Evolutionary conservation across 2,113 vertebrate genomes (phyloP), one percentile per base, ranked within the genome.

Genomic region (Hyperopisus bebe): DNA sequence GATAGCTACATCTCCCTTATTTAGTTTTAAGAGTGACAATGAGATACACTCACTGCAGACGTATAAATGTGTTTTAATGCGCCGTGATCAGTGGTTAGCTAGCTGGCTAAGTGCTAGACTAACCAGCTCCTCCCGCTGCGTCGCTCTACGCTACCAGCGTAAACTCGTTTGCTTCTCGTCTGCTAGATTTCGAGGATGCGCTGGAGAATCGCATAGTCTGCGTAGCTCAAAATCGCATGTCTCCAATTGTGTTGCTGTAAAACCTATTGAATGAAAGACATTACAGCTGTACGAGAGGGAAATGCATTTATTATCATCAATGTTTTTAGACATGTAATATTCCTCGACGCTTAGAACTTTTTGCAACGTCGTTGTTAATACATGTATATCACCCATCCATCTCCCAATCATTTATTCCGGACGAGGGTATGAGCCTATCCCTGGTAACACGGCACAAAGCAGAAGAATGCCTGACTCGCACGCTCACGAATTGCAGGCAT

Each of bases 81-180:
- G 84, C 47, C 31, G 50, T 4, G n/a, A 35, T 39, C 50, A 19
- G 31, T 6, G 2, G n/a, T 46, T 46, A 84, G 85, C 48, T 31
- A 55, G 48, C 48, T 87, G 27, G 85, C 85, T 53, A 53, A 53
- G 27, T 55, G 85, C 27, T 87, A 87, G 85, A 87, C 85, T n/a
- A n/a, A 35, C n/a, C 15, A 53, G 48, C 50, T 87, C 85, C 85
- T 87, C 48, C 48, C 84, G 44, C 21, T 42, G 35, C 80, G 39
- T 47, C 85, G 5, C 35, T 27, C 4, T 80, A 80, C 74, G 74
- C 74, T 42, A 17, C 15, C 74, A 39, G 35, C 74, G 74, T 80
- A 80, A 80, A 19, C 74, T 19, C 4, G 31, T 39, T 80, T 39
- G 5, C 35, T 42, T 9, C 74, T 39, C 35, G 35, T 17, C 35